These are phyloP conservation scores for Torymus aiolomorphi DNA, from an alignment of 2,888 invertebrate species.

Conservation along the genomic window DNA sequence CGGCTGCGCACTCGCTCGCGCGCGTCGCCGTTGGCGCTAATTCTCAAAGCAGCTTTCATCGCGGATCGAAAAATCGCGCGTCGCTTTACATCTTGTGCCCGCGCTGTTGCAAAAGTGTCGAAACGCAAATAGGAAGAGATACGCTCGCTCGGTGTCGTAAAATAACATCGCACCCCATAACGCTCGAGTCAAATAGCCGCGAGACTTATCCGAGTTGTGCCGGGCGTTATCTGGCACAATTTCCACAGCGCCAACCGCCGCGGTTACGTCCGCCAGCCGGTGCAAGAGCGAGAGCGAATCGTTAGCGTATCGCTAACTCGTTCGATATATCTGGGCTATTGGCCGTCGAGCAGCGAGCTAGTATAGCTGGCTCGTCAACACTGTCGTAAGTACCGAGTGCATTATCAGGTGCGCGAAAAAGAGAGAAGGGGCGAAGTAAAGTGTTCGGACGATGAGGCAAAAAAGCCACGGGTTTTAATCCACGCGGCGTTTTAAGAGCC, in stretches of 20 bases:
- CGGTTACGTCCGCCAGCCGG: constrained; percentile 42
- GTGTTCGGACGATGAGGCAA: too few species aligned
- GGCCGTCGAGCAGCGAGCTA: not conserved
- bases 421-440: too few species aligned
- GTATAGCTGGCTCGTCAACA: not conserved
- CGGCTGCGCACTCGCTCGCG: not conserved
- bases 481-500: too few species aligned
- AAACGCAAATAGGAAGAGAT: constrained; percentile 57
- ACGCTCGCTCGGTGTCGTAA: constrained; percentile 56
- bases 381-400: constrained; percentile 61
- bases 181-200: constrained; percentile 48
- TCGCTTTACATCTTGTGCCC: too few species aligned
- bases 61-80: too few species aligned
- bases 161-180: constrained; percentile 58
- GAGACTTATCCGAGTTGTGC: constrained; percentile 57
- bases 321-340: constrained; percentile 66
- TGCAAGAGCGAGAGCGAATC: constrained; percentile 61
- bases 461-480: too few species aligned
- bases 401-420: too few species aligned
- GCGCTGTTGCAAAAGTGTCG: constrained; percentile 13
- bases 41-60: constrained; percentile 49
- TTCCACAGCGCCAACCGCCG: constrained; percentile 10
- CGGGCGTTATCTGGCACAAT: constrained; percentile 43
- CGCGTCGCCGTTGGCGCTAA: constrained; percentile 55
- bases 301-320: constrained; percentile 71